A percentile compares a stretch with the other conserved stretches of the same genome.
phyloP scores from a whole-genome alignment of 1,140 invertebrate species.

The Acyrthosiphon pisum region DNA sequence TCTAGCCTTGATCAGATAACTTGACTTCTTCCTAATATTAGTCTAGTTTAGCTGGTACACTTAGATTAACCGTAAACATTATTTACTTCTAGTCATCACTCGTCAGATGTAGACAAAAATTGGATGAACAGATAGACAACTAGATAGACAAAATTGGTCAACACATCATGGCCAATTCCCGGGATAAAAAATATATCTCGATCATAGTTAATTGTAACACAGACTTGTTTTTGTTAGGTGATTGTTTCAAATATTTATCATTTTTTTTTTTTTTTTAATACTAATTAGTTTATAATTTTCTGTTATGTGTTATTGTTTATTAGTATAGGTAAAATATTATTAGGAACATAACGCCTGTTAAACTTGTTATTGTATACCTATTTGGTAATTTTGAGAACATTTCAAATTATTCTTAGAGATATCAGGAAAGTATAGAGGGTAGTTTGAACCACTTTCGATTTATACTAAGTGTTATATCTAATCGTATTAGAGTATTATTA shows the following conservation, averaged over 20 bases:
- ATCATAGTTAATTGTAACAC: neutral
- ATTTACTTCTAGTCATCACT: neutral
- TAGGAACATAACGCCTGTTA: too few species aligned
- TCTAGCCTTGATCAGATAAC: neutral
- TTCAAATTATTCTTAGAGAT: too few species aligned
- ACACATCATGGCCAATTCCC: too few species aligned
- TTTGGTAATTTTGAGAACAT: too few species aligned
- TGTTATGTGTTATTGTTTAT: too few species aligned
- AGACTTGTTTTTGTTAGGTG: neutral
- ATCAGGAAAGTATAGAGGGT: too few species aligned
- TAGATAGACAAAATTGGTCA: neutral
- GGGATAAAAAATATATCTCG: neutral
- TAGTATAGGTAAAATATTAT: too few species aligned
- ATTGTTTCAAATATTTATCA: neutral
- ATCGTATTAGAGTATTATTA: too few species aligned
- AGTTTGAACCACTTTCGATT: too few species aligned
- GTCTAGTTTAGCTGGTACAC: neutral
- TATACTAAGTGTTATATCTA: too few species aligned
- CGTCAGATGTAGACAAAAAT: neutral
- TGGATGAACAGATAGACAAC: too few species aligned
- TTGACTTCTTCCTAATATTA: neutral
- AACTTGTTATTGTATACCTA: too few species aligned
- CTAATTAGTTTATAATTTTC: neutral
- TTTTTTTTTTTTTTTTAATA: neutral
- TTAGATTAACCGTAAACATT: neutral